Conservation (phyloP, 2,797 vertebrate species). For the Coregonus ussuriensis region DNA sequence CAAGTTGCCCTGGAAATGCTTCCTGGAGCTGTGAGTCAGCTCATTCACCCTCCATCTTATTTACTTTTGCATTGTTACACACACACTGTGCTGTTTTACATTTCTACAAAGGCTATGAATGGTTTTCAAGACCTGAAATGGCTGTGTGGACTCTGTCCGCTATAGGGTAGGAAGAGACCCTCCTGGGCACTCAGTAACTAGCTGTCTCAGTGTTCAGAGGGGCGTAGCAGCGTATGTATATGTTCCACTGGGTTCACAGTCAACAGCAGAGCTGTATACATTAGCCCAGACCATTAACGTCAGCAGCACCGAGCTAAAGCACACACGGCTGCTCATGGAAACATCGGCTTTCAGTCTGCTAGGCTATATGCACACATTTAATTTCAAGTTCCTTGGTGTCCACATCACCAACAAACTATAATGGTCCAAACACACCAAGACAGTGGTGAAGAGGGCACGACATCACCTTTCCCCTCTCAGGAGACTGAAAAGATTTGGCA, state of each 20-base stretch:
- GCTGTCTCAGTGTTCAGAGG: constrained; percentile 1
- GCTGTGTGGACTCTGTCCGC: too few species aligned
- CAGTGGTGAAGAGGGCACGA: not conserved
- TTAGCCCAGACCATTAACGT: not conserved
- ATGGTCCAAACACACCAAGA: too few species aligned
- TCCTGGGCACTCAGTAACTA: not conserved
- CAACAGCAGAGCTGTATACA: constrained; percentile 33
- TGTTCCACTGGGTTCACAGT: constrained; percentile 28
- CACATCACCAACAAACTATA: too few species aligned
- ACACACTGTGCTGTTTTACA: not conserved
- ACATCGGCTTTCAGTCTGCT: not conserved
- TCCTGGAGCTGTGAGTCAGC: too few species aligned
- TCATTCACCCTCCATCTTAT: not conserved
- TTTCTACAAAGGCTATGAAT: too few species aligned
- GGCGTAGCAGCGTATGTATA: not conserved
- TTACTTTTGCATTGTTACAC: not conserved
- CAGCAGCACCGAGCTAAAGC: not conserved
- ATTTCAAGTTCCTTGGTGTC: too few species aligned
- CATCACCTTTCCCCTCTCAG: too few species aligned
- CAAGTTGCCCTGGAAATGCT: too few species aligned
- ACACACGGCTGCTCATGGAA: not conserved
- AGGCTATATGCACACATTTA: too few species aligned
- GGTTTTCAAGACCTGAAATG: too few species aligned
- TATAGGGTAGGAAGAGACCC: too few species aligned
- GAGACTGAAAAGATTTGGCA: too few species aligned